Percentiles rank a stretch among this genome's conserved stretches.
Conservation (phyloP, 92 coral and sea anemone genomes). For the Umimayanthus kanabou region DNA sequence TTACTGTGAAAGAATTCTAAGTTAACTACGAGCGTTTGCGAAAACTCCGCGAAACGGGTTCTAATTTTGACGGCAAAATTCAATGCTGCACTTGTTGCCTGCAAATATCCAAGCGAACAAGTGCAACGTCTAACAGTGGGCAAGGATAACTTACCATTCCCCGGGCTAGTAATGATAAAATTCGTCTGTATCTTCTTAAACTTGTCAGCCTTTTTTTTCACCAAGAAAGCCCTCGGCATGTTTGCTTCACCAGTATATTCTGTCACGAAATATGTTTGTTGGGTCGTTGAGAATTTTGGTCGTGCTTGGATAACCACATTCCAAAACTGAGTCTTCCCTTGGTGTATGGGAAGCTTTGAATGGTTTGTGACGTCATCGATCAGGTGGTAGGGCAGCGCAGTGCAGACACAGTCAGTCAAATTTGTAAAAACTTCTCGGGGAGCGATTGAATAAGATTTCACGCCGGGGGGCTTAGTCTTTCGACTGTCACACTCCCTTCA, state of each 20-base stretch:
- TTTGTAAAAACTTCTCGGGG: slow-evolving; percentile 24
- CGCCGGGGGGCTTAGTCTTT: slow-evolving; percentile 65
- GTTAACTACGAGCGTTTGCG: background rate
- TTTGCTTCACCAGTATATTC: slow-evolving; percentile 35
- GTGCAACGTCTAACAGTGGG: slow-evolving; percentile 28
- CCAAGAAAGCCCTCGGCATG: slow-evolving; percentile 89
- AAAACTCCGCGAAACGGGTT: slow-evolving; percentile 2
- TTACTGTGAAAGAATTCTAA: background rate
- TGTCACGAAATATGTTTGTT: slow-evolving; percentile 7
- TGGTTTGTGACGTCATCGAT: slow-evolving; percentile 71
- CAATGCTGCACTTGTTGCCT: slow-evolving; percentile 20
- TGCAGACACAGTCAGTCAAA: slow-evolving; percentile 39
- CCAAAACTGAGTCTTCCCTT: slow-evolving; percentile 43
- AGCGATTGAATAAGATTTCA: slow-evolving; percentile 47
- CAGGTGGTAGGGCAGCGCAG: slow-evolving; percentile 55
- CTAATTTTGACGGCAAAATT: background rate
- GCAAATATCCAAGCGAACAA: slow-evolving; percentile 17
- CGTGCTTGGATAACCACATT: slow-evolving; percentile 38
- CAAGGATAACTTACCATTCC: slow-evolving; percentile 61
- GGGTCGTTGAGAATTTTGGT: slow-evolving; percentile 25
- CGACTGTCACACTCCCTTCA: slow-evolving; percentile 16
- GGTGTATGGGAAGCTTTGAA: slow-evolving; percentile 45
- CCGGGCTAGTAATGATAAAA: slow-evolving; percentile 56
- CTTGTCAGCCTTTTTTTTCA: slow-evolving; percentile 74
- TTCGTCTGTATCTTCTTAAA: slow-evolving; percentile 58